phyloP scores from a whole-genome alignment of 2,113 vertebrate species.

The Hyperoodon ampullatus region DNA sequence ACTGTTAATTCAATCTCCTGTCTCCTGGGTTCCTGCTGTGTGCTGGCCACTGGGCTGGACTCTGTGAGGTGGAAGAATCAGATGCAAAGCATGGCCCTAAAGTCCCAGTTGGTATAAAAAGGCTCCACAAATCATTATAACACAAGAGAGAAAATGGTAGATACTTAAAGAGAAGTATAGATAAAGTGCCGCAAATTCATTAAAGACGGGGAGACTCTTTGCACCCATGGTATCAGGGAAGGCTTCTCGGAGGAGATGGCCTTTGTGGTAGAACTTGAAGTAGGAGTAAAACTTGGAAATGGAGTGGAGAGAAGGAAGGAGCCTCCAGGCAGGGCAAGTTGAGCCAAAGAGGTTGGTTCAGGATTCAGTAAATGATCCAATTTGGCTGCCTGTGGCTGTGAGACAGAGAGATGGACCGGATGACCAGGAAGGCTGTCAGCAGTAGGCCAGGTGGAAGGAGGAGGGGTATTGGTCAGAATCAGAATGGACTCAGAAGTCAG shows the following conservation, averaged over 20 bases:
- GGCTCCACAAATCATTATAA: neutral
- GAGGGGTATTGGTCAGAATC: neutral
- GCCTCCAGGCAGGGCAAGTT: neutral
- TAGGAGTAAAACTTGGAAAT: neutral
- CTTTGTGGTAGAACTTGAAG: neutral
- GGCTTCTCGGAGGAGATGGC: neutral
- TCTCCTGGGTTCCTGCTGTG: neutral
- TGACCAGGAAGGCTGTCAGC: neutral
- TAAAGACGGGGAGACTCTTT: neutral
- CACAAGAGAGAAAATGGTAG: neutral
- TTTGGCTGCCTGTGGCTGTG: neutral
- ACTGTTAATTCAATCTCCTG: neutral
- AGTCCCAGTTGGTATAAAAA: neutral
- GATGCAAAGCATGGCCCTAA: neutral
- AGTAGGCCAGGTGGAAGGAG: fast-evolving
- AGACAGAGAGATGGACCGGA: neutral
- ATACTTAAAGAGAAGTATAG: neutral
- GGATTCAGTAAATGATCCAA: neutral
- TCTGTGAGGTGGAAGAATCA: neutral
- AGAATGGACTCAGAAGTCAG: neutral
- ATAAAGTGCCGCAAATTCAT: neutral
- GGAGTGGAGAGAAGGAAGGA: neutral
- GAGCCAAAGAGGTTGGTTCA: neutral
- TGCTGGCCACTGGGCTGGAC: neutral
- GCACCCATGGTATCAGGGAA: neutral